Base-by-base conservation (phyloP, 2,797 vertebrate species). In the Phoeniculus purpureus region DNA sequence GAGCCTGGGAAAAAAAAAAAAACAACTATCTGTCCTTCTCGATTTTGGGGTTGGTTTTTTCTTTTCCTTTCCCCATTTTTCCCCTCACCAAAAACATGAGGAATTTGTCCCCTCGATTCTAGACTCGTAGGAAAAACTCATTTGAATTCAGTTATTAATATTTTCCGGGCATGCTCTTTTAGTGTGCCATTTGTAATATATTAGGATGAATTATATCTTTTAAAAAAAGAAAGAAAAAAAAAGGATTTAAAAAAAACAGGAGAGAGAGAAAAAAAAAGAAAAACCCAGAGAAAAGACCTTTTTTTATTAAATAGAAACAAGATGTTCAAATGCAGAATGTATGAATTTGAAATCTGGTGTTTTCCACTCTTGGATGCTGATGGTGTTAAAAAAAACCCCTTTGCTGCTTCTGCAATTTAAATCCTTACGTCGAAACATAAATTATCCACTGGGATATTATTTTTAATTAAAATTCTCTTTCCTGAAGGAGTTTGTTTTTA, bases 281-380 rank as follows among this genome's bases (percentile, higher is more conserved):
- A 81, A 87, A 73, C 23, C 23, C 32, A 0, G 67, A 85, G 54
- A 58, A 94, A 80, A 71, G 59, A 58, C 32, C 40, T 92, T 93
- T 93, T 37, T 94, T 73, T 93, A 20, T 95, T 92, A 96, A 97
- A 96, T 97, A 96, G 96, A 93, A 97, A 94, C 96, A 97, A 97
- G 96, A 96, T 96, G 96, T 96, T 94, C 77, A 92, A 94, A 95
- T 94, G 85, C 31, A 92, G 82, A 95, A 85, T 94, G 86, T 80
- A 91, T 61, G 90, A 91, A 95, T 96, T 91, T 93, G 81, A 95
- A 94, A 96, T 96, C 82, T 92, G 68, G 29, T 95, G 92, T 95
- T 96, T 90, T 92, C 90, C 85, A 93, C 65, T 62, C 81, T 90
- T 66, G 25, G 45, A 92, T 89, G 68, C 62, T 60, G 75, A 75